A percentile compares a stretch with the other conserved stretches of the same genome.
phyloP scores from a whole-genome alignment of 2,888 invertebrate genomes.

The Azorinus chamasolen region DNA sequence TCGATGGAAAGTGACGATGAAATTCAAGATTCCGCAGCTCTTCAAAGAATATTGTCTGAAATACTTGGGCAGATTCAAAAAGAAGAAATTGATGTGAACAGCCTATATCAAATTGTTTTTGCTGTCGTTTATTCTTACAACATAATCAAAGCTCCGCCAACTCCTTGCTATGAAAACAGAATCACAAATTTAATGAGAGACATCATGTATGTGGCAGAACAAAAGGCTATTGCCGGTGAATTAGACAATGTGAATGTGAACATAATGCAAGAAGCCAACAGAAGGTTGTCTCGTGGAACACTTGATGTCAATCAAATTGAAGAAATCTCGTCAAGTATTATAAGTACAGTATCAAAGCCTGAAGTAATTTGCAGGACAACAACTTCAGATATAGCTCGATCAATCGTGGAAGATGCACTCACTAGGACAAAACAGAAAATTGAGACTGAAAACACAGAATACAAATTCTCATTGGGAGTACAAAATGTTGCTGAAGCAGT shows the following conservation, averaged over 20 bases:
- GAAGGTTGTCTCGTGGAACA: conserved; percentile 23
- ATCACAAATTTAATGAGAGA: conserved; percentile 40
- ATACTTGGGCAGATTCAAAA: conserved; percentile 36
- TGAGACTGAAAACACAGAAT: conserved; percentile 21
- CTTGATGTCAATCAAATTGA: conserved; percentile 45
- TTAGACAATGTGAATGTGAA: conserved; percentile 21
- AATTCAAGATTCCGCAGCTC: conserved; percentile 4
- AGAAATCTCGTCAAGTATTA: conserved; percentile 37
- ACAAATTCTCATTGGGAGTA: conserved; percentile 23
- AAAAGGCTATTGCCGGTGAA: conserved; percentile 17
- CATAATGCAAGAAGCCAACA: conserved; percentile 43
- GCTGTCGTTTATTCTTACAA: conserved; percentile 59
- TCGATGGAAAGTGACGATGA: conserved; percentile 13
- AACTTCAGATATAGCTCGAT: conserved; percentile 31
- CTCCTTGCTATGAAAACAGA: conserved; percentile 23
- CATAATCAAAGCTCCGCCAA: conserved; percentile 40
- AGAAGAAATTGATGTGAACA: conserved; percentile 43
- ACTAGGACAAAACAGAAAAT: conserved; percentile 32
- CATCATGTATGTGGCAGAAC: conserved; percentile 38
- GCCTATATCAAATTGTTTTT: conserved; percentile 59
- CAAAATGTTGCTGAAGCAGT: conserved; percentile 53
- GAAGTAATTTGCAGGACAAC: conserved; percentile 14
- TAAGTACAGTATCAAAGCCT: conserved; percentile 8
- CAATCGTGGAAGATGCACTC: conserved; percentile 38
- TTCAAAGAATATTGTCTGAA: conserved; percentile 33